Base-by-base conservation (phyloP, 2,888 invertebrate genomes). In the Fragum sueziense region DNA sequence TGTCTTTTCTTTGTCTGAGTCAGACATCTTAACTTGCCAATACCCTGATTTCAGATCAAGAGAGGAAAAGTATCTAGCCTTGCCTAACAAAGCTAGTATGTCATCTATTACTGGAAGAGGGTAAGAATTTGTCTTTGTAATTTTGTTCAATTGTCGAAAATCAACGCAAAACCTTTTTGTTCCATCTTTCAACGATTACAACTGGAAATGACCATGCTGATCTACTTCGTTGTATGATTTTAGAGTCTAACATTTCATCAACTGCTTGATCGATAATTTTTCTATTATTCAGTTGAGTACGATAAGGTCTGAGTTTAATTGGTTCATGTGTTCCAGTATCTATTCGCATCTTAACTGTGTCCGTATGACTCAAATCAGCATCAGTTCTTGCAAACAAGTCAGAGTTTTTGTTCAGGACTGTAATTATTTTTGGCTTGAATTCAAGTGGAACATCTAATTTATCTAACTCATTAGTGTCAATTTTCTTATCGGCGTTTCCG, bases 231-330 rank as follows among this genome's bases (percentile, higher is more conserved):
- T 47, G 47, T 47, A 47, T 47, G 14, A 47, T 47, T 14, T 47
- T 47, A 14, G 47, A 47, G 3, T 47, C 47, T 14, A 9, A 47
- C 4, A 47, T 9, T 47, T 61, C 31, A 61, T 61, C 61, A 31
- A 61, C 61, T 31, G 31, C 31, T n/a, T 29, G 3, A 61, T 61
- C 31, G 11, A 31, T 61, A 61, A 7, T 29, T n/a, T 31, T 29
- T 14, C 61, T 4, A n/a, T 61, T 61, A 31, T 61, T 61, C 1
- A 31, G 20, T 31, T 31, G 61, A 17, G 61, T 7, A 20, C 61
- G 31, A 61, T 61, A 61, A 27, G 61, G 61, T 61, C 6, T 31
- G n/a, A 61, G 61, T 17, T 61, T 61, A 61, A 31, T 61, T 25
- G 6, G 61, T 31, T 29, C 14, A 31, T 61, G 29, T 20, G 6